phyloP scores from a whole-genome alignment of 2,113 vertebrate species.

The Petaurus breviceps region DNA sequence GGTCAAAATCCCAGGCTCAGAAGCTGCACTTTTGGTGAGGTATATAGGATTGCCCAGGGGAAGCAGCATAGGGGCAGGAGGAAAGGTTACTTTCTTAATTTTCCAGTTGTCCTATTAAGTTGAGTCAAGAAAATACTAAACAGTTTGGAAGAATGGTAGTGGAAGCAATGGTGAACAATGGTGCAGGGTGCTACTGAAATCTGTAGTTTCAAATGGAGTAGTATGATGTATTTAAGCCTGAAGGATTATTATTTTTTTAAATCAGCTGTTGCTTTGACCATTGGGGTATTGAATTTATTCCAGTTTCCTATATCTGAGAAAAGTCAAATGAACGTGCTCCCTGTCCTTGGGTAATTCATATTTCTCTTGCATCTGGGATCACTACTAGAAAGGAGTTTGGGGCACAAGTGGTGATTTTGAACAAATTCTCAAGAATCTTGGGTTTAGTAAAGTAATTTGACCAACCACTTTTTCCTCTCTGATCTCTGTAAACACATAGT shows the following conservation, averaged over 20 bases:
- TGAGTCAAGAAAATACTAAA: neutral
- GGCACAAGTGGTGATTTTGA: neutral
- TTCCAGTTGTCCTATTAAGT: neutral
- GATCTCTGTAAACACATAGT: neutral
- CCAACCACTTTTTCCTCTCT: neutral
- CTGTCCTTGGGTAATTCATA: neutral
- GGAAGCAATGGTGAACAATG: neutral
- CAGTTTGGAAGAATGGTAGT: neutral
- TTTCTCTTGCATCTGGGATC: neutral
- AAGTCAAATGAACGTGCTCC: slow-evolving; percentile 32
- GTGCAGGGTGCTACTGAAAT: neutral
- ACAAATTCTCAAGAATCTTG: slow-evolving; percentile 40
- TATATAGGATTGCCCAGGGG: neutral
- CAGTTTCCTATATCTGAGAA: slow-evolving; percentile 18
- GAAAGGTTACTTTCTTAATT: neutral
- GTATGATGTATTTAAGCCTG: neutral
- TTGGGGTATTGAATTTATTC: slow-evolving; percentile 33
- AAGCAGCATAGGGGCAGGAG: neutral
- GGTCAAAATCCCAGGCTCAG: neutral
- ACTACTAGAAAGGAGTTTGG: slow-evolving; percentile 2
- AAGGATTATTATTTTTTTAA: neutral
- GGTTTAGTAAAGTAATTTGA: slow-evolving; percentile 8
- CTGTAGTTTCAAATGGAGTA: neutral
- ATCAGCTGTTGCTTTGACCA: slow-evolving; percentile 16
- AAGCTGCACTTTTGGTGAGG: neutral